These are phyloP conservation scores for Caenorhabditis sulstoni DNA, from an alignment of 2,888 invertebrate species.

Conservation along the genomic window DNA sequence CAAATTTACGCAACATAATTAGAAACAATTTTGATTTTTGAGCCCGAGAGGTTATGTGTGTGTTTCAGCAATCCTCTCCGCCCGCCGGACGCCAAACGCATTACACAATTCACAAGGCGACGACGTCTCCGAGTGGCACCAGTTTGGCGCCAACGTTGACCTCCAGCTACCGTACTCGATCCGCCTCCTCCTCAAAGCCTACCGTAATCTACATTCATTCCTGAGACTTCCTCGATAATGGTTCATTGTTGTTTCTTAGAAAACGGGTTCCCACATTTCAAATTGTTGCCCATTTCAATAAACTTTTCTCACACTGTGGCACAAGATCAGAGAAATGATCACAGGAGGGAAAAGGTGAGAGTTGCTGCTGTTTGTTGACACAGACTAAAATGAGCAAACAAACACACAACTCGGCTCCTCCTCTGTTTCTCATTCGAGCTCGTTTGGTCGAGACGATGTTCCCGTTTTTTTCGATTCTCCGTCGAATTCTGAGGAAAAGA, in stretches of 20 bases:
- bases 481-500: slow-evolving; percentile 36
- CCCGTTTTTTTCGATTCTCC: slow-evolving; percentile 15
- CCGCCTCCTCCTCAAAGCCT: slow-evolving; percentile 32
- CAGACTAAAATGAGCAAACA: slow-evolving; percentile 32
- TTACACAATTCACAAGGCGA: slow-evolving; percentile 31
- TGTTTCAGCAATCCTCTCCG: slow-evolving; percentile 33
- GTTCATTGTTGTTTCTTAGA: too few relatives aligned
- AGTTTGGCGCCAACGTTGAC: slow-evolving; percentile 41
- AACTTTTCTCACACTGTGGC: slow-evolving; percentile 6
- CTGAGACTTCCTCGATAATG: too few relatives aligned
- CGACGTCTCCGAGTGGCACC: slow-evolving; percentile 5
- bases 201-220: slow-evolving; percentile 51
- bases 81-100: slow-evolving; percentile 36
- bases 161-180: slow-evolving; percentile 33
- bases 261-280: too few relatives aligned
- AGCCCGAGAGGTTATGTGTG: too few relatives aligned
- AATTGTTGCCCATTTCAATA: too few relatives aligned
- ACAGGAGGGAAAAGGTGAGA: slow-evolving; percentile 9
- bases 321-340: slow-evolving; percentile 36
- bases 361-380: slow-evolving; percentile 19
- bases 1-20: neutral
- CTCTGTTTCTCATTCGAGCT: too few relatives aligned
- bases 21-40: neutral
- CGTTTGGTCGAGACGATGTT: neutral
- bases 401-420: neutral